phyloP scores from a whole-genome alignment of 2,113 vertebrate species.

The Solea solea region DNA sequence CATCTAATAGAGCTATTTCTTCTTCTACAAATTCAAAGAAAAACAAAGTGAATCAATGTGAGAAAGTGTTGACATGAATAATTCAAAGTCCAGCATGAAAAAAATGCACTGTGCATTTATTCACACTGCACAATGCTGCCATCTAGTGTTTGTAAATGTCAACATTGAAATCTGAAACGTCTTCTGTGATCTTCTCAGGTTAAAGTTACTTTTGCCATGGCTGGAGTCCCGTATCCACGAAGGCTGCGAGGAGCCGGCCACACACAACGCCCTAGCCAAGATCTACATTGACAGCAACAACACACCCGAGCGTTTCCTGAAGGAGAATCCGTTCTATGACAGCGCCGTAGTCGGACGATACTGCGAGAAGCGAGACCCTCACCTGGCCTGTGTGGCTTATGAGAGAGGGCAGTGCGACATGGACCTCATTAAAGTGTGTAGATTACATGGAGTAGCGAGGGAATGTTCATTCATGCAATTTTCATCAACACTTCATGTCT shows the following conservation, averaged over 20 bases:
- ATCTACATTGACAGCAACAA: slow-evolving; percentile 96
- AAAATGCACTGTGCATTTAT: not conserved
- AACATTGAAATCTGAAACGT: not conserved
- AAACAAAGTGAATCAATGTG: too few species aligned
- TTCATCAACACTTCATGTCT: not conserved
- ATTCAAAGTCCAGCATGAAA: not conserved
- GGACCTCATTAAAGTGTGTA: slow-evolving; percentile 90
- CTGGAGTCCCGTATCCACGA: slow-evolving; percentile 91
- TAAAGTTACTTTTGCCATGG: slow-evolving; percentile 91
- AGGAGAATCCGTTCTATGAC: slow-evolving; percentile 91
- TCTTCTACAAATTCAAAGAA: too few species aligned
- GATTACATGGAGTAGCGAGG: not conserved
- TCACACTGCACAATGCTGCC: slow-evolving; percentile 22
- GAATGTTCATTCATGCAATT: not conserved
- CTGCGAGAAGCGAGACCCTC: slow-evolving; percentile 92
- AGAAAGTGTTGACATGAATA: too few species aligned
- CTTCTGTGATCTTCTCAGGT: slow-evolving; percentile 69
- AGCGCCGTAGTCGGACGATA: slow-evolving; percentile 89
- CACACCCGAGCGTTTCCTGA: slow-evolving; percentile 89
- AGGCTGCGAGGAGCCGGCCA: slow-evolving; percentile 91
- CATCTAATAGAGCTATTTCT: too few species aligned
- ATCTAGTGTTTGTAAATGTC: slow-evolving; percentile 18
- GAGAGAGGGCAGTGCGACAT: slow-evolving; percentile 92
- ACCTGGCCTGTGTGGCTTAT: slow-evolving; percentile 90
- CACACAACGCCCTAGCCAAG: slow-evolving; percentile 92